Evolutionary conservation across 2,113 vertebrate species (phyloP).

Genomic region (Pterocles burchelli): DNA sequence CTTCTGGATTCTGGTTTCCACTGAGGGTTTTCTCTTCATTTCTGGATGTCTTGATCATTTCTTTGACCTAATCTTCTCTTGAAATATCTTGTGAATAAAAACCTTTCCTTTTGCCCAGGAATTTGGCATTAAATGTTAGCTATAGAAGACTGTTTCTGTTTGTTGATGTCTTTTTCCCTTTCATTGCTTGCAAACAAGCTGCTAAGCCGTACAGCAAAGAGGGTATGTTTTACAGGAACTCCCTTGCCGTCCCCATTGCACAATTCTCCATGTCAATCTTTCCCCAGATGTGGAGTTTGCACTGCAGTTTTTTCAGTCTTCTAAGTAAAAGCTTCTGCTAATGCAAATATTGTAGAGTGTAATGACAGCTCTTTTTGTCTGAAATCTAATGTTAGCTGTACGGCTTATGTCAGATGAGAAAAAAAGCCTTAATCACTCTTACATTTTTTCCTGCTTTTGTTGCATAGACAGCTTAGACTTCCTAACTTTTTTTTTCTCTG

Average conservation of each 20-base stretch:
- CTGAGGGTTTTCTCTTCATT: background rate
- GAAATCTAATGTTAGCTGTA: background rate
- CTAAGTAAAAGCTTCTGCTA: background rate
- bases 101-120: background rate
- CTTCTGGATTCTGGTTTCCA: background rate
- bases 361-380: background rate
- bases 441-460: background rate
- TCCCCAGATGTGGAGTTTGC: background rate
- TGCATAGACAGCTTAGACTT: background rate
- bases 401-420: background rate
- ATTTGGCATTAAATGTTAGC: background rate
- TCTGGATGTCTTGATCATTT: background rate
- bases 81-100: background rate
- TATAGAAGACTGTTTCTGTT: background rate
- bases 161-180: background rate
- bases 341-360: background rate
- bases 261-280: background rate
- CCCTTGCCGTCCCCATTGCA: rapidly evolving
- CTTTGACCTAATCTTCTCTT: background rate
- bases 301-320: background rate
- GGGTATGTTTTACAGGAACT: background rate
- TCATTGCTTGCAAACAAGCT: background rate
- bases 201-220: background rate
- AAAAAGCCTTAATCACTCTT: background rate
- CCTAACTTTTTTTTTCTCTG: background rate